These are phyloP conservation scores for Tupiocoris notatus DNA, from an alignment of 2,888 invertebrate species.

Conservation along the genomic window DNA sequence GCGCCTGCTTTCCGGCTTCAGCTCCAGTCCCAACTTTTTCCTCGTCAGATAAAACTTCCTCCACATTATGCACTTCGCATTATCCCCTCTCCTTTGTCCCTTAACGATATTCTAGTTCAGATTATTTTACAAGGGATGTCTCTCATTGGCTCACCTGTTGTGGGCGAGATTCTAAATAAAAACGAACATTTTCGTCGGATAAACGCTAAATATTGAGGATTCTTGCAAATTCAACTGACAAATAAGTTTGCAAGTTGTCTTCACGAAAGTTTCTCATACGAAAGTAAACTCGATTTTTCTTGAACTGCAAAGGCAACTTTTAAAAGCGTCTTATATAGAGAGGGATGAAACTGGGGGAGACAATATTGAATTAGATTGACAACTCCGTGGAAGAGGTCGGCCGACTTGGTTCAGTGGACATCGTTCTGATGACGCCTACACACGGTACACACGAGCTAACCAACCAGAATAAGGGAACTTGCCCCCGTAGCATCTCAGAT, in stretches of 20 bases:
- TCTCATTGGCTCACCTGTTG: too few relatives aligned
- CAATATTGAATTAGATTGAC: conserved; percentile 9
- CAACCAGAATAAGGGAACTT: neutral
- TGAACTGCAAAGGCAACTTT: neutral
- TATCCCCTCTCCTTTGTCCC: conserved; percentile 2
- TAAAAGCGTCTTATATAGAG: neutral
- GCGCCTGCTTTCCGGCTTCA: neutral
- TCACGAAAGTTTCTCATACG: too few relatives aligned
- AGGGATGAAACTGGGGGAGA: neutral
- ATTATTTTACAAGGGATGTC: too few relatives aligned
- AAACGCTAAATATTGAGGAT: too few relatives aligned
- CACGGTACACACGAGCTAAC: neutral
- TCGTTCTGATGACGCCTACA: neutral
- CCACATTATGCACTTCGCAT: too few relatives aligned
- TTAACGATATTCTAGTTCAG: neutral
- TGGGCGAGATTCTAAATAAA: too few relatives aligned
- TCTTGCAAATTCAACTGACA: too few relatives aligned
- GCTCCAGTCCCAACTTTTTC: neutral
- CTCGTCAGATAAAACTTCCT: neutral
- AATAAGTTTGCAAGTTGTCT: neutral
- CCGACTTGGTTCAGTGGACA: neutral
- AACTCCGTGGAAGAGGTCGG: neutral
- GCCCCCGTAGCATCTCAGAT: too few relatives aligned
- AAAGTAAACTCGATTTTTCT: neutral
- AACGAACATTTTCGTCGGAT: too few relatives aligned